These are phyloP conservation scores for Sebastes oblongus DNA, from an alignment of 2,797 vertebrate species.

Conservation along the genomic window DNA sequence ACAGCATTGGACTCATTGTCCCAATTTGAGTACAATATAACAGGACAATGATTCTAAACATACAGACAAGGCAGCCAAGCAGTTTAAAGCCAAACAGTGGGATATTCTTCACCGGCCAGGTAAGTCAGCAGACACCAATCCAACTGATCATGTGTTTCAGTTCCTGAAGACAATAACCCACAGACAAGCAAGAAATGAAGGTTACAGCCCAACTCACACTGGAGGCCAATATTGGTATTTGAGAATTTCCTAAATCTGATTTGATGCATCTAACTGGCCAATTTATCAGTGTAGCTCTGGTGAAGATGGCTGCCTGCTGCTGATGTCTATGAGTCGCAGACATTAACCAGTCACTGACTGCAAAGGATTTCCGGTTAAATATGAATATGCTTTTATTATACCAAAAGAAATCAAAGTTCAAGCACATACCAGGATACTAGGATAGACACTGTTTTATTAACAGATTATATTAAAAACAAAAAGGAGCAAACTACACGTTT, in stretches of 20 bases:
- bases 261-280: background rate
- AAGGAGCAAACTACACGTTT: background rate
- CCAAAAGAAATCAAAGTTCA: background rate
- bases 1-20: background rate
- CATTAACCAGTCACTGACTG: background rate
- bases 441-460: background rate
- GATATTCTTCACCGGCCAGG: background rate
- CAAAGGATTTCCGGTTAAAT: background rate
- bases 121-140: constrained; percentile 23
- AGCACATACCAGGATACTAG: background rate
- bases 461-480: background rate
- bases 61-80: background rate
- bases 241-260: background rate
- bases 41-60: background rate
- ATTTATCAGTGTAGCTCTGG: background rate
- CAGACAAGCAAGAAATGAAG: background rate
- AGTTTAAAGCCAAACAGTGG: background rate
- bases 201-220: background rate
- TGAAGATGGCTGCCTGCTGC: background rate
- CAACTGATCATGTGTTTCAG: constrained; percentile 18
- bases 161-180: background rate
- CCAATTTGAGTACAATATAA: background rate
- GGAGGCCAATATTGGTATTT: background rate
- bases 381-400: background rate
- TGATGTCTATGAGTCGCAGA: background rate